Base-by-base conservation (phyloP, 2,888 invertebrate genomes). In the Ophion ventricosus region DNA sequence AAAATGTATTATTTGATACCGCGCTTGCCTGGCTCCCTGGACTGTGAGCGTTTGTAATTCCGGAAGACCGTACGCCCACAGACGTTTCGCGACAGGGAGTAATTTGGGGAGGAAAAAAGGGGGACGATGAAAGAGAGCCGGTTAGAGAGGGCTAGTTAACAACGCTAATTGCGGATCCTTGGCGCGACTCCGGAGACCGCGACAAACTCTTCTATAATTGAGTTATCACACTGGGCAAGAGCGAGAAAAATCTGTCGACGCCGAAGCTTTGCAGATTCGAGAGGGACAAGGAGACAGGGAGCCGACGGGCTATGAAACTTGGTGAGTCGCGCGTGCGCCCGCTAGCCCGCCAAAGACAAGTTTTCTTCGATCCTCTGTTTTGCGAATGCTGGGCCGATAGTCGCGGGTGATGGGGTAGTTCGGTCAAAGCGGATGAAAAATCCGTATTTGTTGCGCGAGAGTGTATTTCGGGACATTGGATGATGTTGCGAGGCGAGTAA, bases 141-240 rank as follows among this genome's bases (percentile, higher is more conserved):
- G 49, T 0, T 49, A 4, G 14, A 49, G 17, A 17, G 49, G 3
- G 49, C 49, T 14, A 49, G 17, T 88, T 88, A 88, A 88, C 88
- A 88, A 88, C 84, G 84, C 86, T 88, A 88, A 88, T 88, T 88
- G 87, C 87, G 79, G 84, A 75, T 86, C 85, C 86, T 74, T 17
- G 57, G 25, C 84, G 84, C 82, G 59, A 54, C 73, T 82, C 83
- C 81, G 67, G 70, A 81, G 76, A 64, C 23, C 74, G 63, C 69
- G 73, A 83, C 79, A 79, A 85, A 87, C 80, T 87, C 49, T 49
- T 82, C 83, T 84, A 85, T 87, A 85, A 85, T 86, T 84, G 80
- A 66, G 54, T 84, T 85, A 84, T 54, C 17, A 2, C 72, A n/a
- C 49, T 35, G 20, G 4, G 17, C 29, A 64, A 5, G 69, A 26